These are phyloP conservation scores for Pyxicephalus adspersus DNA, from an alignment of 2,113 vertebrate species.

Conservation along the genomic window DNA sequence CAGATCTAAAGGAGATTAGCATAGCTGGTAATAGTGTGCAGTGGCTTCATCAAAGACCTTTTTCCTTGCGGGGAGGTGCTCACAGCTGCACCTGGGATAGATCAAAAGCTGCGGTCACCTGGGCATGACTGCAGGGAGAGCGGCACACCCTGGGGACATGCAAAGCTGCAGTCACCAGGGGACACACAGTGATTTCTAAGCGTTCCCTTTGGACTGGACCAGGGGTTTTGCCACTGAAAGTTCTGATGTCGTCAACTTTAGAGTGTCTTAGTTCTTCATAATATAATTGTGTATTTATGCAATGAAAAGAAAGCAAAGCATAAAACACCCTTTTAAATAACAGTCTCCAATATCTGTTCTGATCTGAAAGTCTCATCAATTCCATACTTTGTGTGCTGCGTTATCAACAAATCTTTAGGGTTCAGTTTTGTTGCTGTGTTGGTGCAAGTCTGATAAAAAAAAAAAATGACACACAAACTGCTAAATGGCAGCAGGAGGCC, in stretches of 20 bases:
- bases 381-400: neutral
- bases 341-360: too few relatives aligned
- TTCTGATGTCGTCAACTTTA: neutral
- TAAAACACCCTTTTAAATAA: too few relatives aligned
- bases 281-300: neutral
- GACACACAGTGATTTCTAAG: neutral
- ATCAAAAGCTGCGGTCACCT: constrained; percentile 27
- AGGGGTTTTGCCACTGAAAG: constrained; percentile 3
- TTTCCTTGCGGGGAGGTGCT: constrained; percentile 21
- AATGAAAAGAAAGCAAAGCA: neutral
- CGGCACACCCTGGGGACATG: neutral
- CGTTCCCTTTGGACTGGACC: neutral
- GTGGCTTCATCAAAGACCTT: constrained; percentile 58
- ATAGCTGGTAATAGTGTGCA: constrained; percentile 59
- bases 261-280: neutral
- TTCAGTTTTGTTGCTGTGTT: too few relatives aligned
- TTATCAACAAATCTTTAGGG: too few relatives aligned
- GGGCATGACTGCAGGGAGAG: neutral
- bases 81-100: constrained; percentile 24
- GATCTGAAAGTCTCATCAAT: neutral
- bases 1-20: constrained; percentile 68
- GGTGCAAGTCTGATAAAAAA: too few relatives aligned
- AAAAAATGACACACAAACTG: too few relatives aligned
- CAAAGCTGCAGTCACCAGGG: neutral
- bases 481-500: too few relatives aligned